These are phyloP conservation scores for Oligia strigilis DNA, from an alignment of 2,888 invertebrate species.

Conservation along the genomic window DNA sequence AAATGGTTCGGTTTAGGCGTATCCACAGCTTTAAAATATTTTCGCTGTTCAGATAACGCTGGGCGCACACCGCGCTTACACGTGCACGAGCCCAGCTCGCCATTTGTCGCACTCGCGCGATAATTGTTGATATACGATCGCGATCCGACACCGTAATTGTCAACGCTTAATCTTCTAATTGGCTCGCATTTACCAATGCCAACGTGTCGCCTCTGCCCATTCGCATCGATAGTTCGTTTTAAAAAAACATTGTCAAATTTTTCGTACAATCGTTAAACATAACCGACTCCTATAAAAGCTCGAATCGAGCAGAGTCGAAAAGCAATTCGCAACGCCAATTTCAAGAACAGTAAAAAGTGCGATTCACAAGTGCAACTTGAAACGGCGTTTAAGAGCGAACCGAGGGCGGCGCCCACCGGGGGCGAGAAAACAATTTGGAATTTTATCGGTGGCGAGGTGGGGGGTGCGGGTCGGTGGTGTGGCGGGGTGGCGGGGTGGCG, in stretches of 20 bases:
- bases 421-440: slow-evolving; percentile 90
- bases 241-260: slow-evolving; percentile 77
- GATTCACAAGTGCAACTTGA: slow-evolving; percentile 91
- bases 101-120: slow-evolving; percentile 90
- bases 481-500: slow-evolving; percentile 73
- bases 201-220: slow-evolving; percentile 81
- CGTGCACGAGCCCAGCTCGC: slow-evolving; percentile 80
- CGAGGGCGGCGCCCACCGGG: slow-evolving; percentile 89
- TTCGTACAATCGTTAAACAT: slow-evolving; percentile 70
- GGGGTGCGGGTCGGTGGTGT: slow-evolving; percentile 73
- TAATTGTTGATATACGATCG: slow-evolving; percentile 91
- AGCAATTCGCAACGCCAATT: slow-evolving; percentile 89
- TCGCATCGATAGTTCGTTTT: slow-evolving; percentile 78
- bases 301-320: slow-evolving; percentile 81
- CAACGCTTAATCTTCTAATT: slow-evolving; percentile 91
- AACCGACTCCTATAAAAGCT: slow-evolving; percentile 76
- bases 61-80: slow-evolving; percentile 80
- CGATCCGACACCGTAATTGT: slow-evolving; percentile 89
- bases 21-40: slow-evolving; percentile 58
- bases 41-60: slow-evolving; percentile 64
- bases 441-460: slow-evolving; percentile 87
- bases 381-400: slow-evolving; percentile 90
- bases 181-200: slow-evolving; percentile 90
- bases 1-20: slow-evolving; percentile 42
- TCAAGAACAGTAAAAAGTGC: slow-evolving; percentile 90